Evolutionary conservation across 2,797 vertebrate species (phyloP).

Genomic region (Microctenopoma stevenorrisi): DNA sequence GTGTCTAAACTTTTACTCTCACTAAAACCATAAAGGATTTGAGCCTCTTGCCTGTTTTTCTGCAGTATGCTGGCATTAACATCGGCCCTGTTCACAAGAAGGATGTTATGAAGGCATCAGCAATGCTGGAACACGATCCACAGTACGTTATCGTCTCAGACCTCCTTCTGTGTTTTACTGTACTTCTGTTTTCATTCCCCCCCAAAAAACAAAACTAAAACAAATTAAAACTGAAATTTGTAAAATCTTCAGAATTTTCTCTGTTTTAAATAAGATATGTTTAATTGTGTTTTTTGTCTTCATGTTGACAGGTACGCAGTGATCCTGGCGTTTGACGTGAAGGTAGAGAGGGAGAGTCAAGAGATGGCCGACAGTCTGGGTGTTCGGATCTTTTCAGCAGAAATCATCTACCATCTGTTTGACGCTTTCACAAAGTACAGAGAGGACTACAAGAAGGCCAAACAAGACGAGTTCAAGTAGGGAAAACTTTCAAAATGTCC

Average conservation of each 20-base stretch:
- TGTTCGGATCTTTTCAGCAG: conserved; percentile 94
- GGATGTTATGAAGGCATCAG: conserved; percentile 96
- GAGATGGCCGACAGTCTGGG: conserved; percentile 97
- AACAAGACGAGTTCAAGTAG: conserved; percentile 99
- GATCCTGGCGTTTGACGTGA: conserved; percentile 96
- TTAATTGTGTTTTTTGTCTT: no score
- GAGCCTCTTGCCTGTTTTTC: not conserved
- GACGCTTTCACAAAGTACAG: conserved; percentile 98
- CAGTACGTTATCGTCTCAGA: conserved; percentile 85
- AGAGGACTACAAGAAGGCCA: conserved; percentile 98
- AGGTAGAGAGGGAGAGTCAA: conserved; percentile 95
- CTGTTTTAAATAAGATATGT: no score
- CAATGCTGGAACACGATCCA: conserved; percentile 96
- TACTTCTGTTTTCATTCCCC: no score
- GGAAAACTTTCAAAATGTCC: conserved; percentile 28
- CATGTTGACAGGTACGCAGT: conserved; percentile 87
- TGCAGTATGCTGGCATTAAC: conserved; percentile 97
- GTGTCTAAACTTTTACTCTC: not conserved
- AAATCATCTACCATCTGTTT: conserved; percentile 99
- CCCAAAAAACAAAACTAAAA: no score
- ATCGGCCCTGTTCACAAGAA: conserved; percentile 98
- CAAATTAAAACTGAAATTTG: no score
- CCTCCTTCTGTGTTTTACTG: not conserved
- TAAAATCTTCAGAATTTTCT: no score
- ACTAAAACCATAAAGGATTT: not conserved